phyloP scores from a whole-genome alignment of 2,888 invertebrate species.

The Linnaemya vulpina region DNA sequence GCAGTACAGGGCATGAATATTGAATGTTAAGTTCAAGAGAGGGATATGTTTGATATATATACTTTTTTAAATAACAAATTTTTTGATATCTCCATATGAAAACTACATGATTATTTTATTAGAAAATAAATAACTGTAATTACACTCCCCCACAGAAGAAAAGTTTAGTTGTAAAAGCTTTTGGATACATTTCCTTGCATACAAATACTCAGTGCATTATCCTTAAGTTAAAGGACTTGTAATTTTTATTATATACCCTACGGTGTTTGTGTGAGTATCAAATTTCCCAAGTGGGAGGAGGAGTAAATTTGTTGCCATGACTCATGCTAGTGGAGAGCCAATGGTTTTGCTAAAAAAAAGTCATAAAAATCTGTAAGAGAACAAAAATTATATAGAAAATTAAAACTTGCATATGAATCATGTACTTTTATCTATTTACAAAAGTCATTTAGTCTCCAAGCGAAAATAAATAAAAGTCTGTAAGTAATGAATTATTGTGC shows the following conservation, averaged over 20 bases:
- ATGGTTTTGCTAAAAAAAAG: not conserved
- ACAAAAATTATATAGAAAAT: not conserved
- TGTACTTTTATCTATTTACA: not conserved
- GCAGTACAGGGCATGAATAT: not conserved
- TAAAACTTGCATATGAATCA: slow-evolving; percentile 12
- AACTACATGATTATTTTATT: slow-evolving; percentile 56
- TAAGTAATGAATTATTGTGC: not conserved
- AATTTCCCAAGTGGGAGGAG: slow-evolving; percentile 23
- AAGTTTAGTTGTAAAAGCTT: not conserved
- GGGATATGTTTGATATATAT: not conserved
- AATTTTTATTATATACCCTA: not conserved
- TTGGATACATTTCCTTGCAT: not conserved
- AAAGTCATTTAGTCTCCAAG: slow-evolving; percentile 7
- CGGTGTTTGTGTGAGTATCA: not conserved
- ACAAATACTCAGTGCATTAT: not conserved
- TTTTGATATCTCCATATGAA: slow-evolving; percentile 14
- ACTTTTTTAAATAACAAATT: not conserved
- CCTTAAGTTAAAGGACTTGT: not conserved
- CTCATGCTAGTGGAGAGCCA: not conserved
- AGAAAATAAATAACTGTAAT: slow-evolving; percentile 45
- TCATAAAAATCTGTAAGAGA: slow-evolving; percentile 4
- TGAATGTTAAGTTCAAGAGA: not conserved
- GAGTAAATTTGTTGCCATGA: not conserved
- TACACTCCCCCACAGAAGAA: not conserved
- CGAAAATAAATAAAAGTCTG: not conserved